These are phyloP conservation scores for Phenacoccus solenopsis DNA, from an alignment of 1,140 invertebrate genomes.

Conservation along the genomic window DNA sequence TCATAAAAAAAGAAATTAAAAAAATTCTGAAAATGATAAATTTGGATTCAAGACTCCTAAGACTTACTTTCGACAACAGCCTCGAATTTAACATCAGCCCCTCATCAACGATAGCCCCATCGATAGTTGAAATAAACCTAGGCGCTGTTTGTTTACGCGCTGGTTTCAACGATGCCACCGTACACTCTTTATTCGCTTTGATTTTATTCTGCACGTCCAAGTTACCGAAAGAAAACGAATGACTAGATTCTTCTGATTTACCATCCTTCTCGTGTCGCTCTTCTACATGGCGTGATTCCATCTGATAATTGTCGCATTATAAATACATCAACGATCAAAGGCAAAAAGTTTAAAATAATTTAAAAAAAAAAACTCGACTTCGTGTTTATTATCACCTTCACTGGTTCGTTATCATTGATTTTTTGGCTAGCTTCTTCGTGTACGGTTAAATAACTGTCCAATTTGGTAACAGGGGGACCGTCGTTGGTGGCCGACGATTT, in stretches of 20 bases:
- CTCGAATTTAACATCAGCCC: conserved; percentile 52
- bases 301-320: conserved; percentile 20
- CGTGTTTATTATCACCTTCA: conserved; percentile 21
- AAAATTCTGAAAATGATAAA: neutral
- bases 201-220: conserved; percentile 57
- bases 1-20: neutral
- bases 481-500: conserved; percentile 17
- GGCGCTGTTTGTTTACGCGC: conserved; percentile 45
- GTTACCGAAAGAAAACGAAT: conserved; percentile 50
- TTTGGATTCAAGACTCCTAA: neutral
- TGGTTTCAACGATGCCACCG: conserved; percentile 46
- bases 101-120: conserved; percentile 63
- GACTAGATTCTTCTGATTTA: conserved; percentile 28
- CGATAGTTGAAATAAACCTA: conserved; percentile 51
- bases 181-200: conserved; percentile 52
- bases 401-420: conserved; percentile 29
- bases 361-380: no score
- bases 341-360: no score
- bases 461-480: conserved; percentile 5
- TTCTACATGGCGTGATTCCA: conserved; percentile 28
- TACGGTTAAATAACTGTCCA: conserved; percentile 14
- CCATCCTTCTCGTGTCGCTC: conserved; percentile 29
- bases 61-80: conserved; percentile 53
- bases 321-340: no score
- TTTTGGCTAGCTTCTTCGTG: conserved; percentile 28